A percentile compares a stretch with the other conserved stretches of the same genome.
These are phyloP conservation scores for Papilio dardanus DNA, from an alignment of 1,140 invertebrate genomes.

Conservation along the genomic window DNA sequence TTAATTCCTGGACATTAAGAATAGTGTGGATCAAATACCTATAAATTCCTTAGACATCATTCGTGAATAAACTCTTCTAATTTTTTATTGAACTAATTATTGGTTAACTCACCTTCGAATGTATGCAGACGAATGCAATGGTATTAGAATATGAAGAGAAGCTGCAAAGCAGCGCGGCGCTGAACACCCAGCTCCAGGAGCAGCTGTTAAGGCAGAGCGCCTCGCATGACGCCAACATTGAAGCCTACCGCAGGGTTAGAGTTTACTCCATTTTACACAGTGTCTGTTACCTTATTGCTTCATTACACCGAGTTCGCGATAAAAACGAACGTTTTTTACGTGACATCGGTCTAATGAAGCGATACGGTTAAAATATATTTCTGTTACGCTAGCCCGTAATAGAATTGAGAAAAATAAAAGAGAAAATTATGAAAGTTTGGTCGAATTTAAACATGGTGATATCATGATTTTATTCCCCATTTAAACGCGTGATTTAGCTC, in stretches of 20 bases:
- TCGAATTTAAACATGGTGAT: background rate
- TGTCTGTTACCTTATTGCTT: too few species aligned
- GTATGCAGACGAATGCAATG: conserved; percentile 67
- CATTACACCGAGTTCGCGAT: too few species aligned
- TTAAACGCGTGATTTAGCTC: background rate
- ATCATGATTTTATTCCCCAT: background rate
- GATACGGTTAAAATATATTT: too few species aligned
- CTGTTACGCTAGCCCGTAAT: background rate
- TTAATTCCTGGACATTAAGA: too few species aligned
- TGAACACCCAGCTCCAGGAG: conserved; percentile 64
- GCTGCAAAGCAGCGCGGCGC: conserved; percentile 66
- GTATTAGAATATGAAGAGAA: conserved; percentile 80
- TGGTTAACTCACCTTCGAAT: background rate
- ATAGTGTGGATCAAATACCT: too few species aligned
- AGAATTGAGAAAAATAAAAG: background rate
- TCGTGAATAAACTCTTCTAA: too few species aligned
- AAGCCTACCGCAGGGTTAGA: conserved; percentile 67
- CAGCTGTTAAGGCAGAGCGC: conserved; percentile 61
- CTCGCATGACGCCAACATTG: conserved; percentile 65
- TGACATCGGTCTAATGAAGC: too few species aligned
- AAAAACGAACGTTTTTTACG: too few species aligned
- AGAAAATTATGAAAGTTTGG: background rate
- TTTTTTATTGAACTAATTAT: background rate
- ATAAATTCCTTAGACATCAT: too few species aligned
- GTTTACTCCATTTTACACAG: background rate